These are phyloP conservation scores for Leptestheria dahalacensis DNA, from an alignment of 1,140 invertebrate genomes.

Conservation along the genomic window DNA sequence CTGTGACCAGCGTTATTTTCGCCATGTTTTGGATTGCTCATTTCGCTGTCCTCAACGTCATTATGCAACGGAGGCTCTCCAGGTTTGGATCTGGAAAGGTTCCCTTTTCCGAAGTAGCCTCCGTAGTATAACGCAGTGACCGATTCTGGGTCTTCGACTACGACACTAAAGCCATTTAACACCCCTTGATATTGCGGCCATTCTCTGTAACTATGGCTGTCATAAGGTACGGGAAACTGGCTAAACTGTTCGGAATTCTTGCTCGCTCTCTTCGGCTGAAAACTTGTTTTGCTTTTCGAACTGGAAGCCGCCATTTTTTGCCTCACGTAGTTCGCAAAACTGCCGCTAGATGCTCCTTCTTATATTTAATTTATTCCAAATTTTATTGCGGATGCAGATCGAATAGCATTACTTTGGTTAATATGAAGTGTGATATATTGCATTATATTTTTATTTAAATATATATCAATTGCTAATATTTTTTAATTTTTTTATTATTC, in stretches of 20 bases:
- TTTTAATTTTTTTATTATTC: too few species aligned
- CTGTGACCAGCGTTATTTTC: constrained; percentile 45
- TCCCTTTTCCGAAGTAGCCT: constrained; percentile 59
- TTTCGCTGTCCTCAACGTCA: constrained; percentile 44
- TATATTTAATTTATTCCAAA: background rate
- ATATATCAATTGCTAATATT: too few species aligned
- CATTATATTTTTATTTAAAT: too few species aligned
- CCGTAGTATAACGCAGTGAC: constrained; percentile 39
- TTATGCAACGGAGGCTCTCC: too few species aligned
- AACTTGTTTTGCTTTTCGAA: background rate
- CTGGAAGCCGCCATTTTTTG: background rate
- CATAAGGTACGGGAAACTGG: background rate
- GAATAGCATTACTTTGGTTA: background rate
- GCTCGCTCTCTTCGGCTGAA: background rate
- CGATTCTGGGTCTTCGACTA: constrained; percentile 40
- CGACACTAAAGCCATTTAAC: constrained; percentile 46
- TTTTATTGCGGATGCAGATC: too few species aligned
- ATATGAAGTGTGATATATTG: background rate
- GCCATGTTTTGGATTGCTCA: too few species aligned
- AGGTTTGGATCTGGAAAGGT: constrained; percentile 42
- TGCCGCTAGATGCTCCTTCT: background rate
- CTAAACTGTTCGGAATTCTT: background rate
- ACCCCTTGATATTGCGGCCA: constrained; percentile 38
- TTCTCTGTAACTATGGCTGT: background rate
- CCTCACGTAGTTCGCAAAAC: background rate